Base-by-base conservation (phyloP, 2,113 vertebrate species). In the Tragelaphus buxtoni region DNA sequence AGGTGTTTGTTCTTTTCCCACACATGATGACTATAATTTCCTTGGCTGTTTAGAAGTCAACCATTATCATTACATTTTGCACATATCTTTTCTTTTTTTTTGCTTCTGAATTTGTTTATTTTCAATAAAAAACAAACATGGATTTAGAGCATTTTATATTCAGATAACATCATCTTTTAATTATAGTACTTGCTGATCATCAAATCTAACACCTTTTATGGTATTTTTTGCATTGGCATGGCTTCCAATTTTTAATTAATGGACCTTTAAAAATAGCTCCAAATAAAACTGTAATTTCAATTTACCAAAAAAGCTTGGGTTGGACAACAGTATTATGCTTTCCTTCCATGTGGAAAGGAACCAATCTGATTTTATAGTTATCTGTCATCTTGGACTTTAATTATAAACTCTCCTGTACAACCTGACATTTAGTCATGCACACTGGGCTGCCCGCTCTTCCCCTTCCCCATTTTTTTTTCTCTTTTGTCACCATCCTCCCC, bases 11-110 rank as follows among this genome's bases (percentile, higher is more conserved):
- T 99, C 99, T 98, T 98, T 98, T 98, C 98, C 98, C 97, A 98
- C 98, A 98, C 98, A 98, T 95, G 97, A 99, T 99, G 99, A 99
- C 99, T 99, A 97, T 99, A 99, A 99, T 99, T 99, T 99, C 98
- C 98, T 95, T 91, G 97, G 98, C 98, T 98, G 98, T 99, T 99
- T 99, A 98, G 99, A 99, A 99, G 98, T 99, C 98, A 99, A 98
- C 98, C 98, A 98, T 99, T 98, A 99, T 99, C 98, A 98, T 98
- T 98, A 98, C 97, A 98, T 98, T 98, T 98, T 98, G 98, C 96
- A 97, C 97, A 98, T 97, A 98, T 98, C 98, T 98, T 97, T 98
- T 98, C 97, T 97, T 97, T 72, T 93, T 95, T 74, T 93, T 95
- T 95, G 96, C 87, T 98, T 97, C 96, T 86, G 97, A 98, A 98